phyloP scores from a whole-genome alignment of 2,113 vertebrate species.

The Ceyx cyanopectus region DNA sequence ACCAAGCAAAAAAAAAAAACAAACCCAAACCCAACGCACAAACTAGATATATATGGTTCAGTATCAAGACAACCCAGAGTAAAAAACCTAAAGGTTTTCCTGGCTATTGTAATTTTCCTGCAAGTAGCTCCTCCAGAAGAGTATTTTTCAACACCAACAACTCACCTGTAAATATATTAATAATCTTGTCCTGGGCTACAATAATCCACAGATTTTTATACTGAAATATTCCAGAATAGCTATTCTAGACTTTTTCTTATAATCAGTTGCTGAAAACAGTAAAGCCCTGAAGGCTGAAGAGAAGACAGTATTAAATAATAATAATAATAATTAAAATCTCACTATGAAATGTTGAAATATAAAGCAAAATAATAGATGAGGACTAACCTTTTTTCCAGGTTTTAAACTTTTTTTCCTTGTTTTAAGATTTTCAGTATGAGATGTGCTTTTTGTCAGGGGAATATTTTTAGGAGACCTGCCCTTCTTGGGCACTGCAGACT shows the following conservation, averaged over 20 bases:
- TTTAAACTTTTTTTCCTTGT: slow-evolving; percentile 88
- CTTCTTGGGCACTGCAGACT: slow-evolving; percentile 79
- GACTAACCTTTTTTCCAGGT: slow-evolving; percentile 91
- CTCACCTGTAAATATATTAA: background rate
- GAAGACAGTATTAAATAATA: slow-evolving; percentile 15
- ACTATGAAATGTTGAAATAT: slow-evolving; percentile 28
- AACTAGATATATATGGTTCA: background rate
- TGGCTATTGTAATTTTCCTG: background rate
- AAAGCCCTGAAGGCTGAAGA: slow-evolving; percentile 57
- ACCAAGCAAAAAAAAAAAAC: background rate
- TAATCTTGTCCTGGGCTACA: slow-evolving; percentile 22
- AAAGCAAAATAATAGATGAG: slow-evolving; percentile 60
- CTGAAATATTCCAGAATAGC: slow-evolving; percentile 4
- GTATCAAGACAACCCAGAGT: background rate
- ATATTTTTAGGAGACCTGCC: slow-evolving; percentile 78
- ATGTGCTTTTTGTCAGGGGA: slow-evolving; percentile 59
- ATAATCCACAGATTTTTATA: background rate
- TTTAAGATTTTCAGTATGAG: slow-evolving; percentile 76
- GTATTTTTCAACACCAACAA: background rate
- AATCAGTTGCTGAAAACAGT: background rate
- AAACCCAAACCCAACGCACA: background rate
- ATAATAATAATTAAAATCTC: background rate
- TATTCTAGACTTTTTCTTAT: background rate
- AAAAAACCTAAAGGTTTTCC: background rate
- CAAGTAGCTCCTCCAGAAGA: background rate